Evolutionary conservation across 1,140 invertebrate species (phyloP).

Genomic region (Zaprionus nigranus): DNA sequence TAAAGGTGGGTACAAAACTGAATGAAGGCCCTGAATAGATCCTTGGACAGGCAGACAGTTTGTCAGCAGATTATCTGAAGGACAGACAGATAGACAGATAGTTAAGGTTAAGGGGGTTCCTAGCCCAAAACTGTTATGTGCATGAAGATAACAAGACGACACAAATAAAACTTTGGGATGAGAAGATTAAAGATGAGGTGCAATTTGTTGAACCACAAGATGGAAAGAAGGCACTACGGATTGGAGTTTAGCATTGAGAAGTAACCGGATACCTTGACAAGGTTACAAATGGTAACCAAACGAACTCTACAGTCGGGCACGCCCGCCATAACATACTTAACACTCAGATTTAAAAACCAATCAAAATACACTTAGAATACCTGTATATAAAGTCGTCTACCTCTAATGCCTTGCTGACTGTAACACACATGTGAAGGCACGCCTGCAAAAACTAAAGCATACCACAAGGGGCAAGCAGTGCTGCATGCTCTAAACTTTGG

Average conservation of each 20-base stretch:
- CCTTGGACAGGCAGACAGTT: background rate
- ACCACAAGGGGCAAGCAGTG: no score
- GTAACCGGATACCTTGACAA: background rate
- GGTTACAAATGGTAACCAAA: background rate
- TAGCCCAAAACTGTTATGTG: background rate
- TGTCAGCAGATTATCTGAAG: constrained; percentile 1
- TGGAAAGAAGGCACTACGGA: background rate
- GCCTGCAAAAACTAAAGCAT: no score
- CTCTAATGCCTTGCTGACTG: no score
- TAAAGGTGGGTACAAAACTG: constrained; percentile 2
- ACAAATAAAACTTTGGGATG: background rate
- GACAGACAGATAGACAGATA: background rate
- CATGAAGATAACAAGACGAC: background rate
- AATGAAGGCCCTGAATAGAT: constrained; percentile 1
- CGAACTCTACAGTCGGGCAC: no score
- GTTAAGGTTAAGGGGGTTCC: background rate
- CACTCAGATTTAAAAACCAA: no score
- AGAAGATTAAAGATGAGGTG: background rate
- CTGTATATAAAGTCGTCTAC: no score
- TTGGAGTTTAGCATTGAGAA: background rate
- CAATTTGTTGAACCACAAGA: background rate
- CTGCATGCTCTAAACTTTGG: no score
- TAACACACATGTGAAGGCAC: no score
- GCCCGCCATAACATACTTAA: no score
- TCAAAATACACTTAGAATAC: no score